phyloP scores from a whole-genome alignment of 2,797 vertebrate species.

The Channallabes apus region DNA sequence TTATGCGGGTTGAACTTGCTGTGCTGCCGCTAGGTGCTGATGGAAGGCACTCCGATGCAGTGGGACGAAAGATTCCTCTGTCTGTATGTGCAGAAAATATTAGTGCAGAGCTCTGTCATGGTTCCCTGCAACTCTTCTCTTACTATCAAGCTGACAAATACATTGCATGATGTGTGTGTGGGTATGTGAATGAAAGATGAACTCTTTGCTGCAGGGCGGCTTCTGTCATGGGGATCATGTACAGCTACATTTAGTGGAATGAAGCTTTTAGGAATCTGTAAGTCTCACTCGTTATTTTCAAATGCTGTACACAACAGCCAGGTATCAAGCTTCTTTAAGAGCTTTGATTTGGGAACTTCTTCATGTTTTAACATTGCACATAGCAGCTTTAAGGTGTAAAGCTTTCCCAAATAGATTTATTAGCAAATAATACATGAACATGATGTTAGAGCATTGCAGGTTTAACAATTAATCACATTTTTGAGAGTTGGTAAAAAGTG shows the following conservation, averaged over 20 bases:
- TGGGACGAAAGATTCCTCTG: constrained; percentile 52
- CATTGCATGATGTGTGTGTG: background rate
- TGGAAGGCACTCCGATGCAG: constrained; percentile 59
- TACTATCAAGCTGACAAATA: background rate
- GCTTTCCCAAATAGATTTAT: background rate
- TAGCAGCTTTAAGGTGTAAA: background rate
- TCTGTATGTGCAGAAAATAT: constrained; percentile 57
- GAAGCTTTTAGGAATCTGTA: background rate
- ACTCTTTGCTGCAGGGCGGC: constrained; percentile 22
- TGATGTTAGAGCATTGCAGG: background rate
- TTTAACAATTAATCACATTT: background rate
- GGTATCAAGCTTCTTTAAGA: background rate
- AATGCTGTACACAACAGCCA: background rate
- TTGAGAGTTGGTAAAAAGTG: background rate
- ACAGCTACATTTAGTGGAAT: constrained; percentile 33
- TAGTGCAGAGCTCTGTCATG: constrained; percentile 54
- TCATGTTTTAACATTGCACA: background rate
- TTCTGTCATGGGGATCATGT: constrained; percentile 27
- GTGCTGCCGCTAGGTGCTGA: constrained; percentile 59
- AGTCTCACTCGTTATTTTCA: background rate
- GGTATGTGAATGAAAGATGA: constrained; percentile 26
- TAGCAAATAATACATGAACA: background rate
- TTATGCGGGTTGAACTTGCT: constrained; percentile 68
- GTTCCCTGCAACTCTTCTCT: background rate
- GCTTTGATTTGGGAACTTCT: background rate